Base-by-base conservation (phyloP, 2,888 invertebrate species). In the Molorchus minor region DNA sequence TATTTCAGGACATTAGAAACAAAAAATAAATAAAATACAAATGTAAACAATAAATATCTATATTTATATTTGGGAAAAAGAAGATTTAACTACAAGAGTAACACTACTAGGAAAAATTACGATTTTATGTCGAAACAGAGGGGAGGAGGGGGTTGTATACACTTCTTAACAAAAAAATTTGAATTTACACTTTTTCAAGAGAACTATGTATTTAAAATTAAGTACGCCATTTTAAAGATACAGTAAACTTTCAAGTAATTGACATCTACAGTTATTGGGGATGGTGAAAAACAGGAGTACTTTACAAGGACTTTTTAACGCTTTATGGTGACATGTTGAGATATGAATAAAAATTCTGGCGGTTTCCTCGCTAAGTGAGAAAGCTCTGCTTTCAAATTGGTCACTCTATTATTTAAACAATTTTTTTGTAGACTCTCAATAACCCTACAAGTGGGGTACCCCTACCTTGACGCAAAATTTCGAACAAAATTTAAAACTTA, bases 1-100 rank as follows among this genome's bases (percentile, higher is more conserved):
- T 71, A 67, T 70, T 65, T 66, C 68, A 72, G 70, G 71, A 72
- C 74, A 70, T 69, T 56, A 72, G 67, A 72, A 71, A 69, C 62
- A 63, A 72, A 67, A 70, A 65, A 69, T 67, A 65, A 69, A 69
- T 61, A 63, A 69, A 67, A 65, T 63, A 67, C 56, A 65, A 68
- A 52, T 52, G 41, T 53, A 58, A n/a, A n/a, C n/a, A 54, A 52
- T 41, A 58, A 51, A 65, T 61, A 65, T 44, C 59, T 69, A 65
- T 46, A 38, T 59, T n/a, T n/a, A n/a, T n/a, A n/a, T 49, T 55
- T 54, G 44, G 20, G 43, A 55, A 54, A 16, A 57, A 53, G 46
- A 13, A 19, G 46, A 55, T 46, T 30, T 38, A 16, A 33, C 67
- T 68, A 71, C 62, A 64, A 62, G 65, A 64, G 61, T 66, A 62